phyloP scores from a whole-genome alignment of 1,140 invertebrate species.

The Conopomorpha cramerella region DNA sequence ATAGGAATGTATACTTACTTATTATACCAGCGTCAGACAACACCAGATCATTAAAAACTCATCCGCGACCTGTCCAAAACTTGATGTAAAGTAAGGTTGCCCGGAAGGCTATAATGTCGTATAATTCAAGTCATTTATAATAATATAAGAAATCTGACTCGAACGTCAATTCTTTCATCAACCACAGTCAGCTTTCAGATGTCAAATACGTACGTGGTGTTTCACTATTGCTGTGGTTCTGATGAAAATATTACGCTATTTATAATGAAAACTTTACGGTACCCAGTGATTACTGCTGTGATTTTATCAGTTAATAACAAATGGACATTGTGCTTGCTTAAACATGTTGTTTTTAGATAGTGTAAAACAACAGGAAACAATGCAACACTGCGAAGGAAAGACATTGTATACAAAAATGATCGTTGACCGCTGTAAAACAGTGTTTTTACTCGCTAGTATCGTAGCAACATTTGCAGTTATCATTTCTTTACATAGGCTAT shows the following conservation, averaged over 20 bases:
- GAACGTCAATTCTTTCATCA: too few relatives aligned
- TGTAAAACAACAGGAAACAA: conserved; percentile 18
- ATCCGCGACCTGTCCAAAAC: too few relatives aligned
- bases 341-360: conserved; percentile 46
- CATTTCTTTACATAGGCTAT: conserved; percentile 37
- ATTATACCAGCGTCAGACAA: too few relatives aligned
- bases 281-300: conserved; percentile 14
- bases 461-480: conserved; percentile 41
- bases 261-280: conserved; percentile 39
- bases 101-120: too few relatives aligned
- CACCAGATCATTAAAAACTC: too few relatives aligned
- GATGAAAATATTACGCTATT: neutral
- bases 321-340: conserved; percentile 10
- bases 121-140: too few relatives aligned
- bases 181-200: conserved; percentile 3
- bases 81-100: too few relatives aligned
- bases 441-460: conserved; percentile 41
- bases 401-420: conserved; percentile 33
- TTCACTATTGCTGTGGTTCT: conserved; percentile 42
- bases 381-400: conserved; percentile 25
- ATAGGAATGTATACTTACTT: too few relatives aligned
- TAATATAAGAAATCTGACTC: too few relatives aligned
- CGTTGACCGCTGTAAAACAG: conserved; percentile 39
- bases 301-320: conserved; percentile 20
- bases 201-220: conserved; percentile 43